Conservation (phyloP, 1,140 invertebrate genomes). For the Sesamia nonagrioides region DNA sequence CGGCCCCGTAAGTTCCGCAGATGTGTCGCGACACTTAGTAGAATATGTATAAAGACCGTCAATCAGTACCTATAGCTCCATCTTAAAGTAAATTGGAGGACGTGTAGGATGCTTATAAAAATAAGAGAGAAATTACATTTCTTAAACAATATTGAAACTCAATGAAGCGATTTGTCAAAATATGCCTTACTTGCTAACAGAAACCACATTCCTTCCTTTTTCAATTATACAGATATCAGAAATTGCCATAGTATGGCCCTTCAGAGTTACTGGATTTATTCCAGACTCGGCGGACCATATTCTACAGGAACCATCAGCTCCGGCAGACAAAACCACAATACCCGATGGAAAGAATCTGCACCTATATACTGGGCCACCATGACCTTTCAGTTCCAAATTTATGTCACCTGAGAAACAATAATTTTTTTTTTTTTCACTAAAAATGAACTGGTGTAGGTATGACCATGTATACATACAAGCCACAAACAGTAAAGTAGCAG, state of each 20-base stretch:
- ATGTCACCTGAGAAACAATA: conserved; percentile 80
- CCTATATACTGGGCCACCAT: conserved; percentile 91
- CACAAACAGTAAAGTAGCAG: too few relatives aligned
- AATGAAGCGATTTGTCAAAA: conserved; percentile 8
- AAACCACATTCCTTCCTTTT: conserved; percentile 91
- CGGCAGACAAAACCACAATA: conserved; percentile 90
- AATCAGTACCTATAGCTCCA: too few relatives aligned
- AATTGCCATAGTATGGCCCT: conserved; percentile 90
- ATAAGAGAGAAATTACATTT: too few relatives aligned
- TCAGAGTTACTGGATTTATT: conserved; percentile 90
- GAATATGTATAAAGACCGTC: too few relatives aligned
- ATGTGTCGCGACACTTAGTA: too few relatives aligned
- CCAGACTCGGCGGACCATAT: conserved; percentile 92
- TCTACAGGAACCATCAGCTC: conserved; percentile 91
- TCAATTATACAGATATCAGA: conserved; percentile 91
- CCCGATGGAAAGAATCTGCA: conserved; percentile 92
- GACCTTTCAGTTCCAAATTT: conserved; percentile 89
- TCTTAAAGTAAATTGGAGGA: too few relatives aligned
- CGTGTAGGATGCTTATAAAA: too few relatives aligned
- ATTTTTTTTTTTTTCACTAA: too few relatives aligned
- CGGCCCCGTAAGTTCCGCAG: too few relatives aligned
- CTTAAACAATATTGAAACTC: too few relatives aligned
- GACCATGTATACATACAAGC: too few relatives aligned
- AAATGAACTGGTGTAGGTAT: too few relatives aligned
- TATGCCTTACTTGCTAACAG: conserved; percentile 88